A percentile compares a stretch with the other conserved stretches of the same genome.
Evolutionary conservation across 37 sponge, comb jelly and placozoan genomes (phyloP).

Genomic region (Lycopodina hypogea): DNA sequence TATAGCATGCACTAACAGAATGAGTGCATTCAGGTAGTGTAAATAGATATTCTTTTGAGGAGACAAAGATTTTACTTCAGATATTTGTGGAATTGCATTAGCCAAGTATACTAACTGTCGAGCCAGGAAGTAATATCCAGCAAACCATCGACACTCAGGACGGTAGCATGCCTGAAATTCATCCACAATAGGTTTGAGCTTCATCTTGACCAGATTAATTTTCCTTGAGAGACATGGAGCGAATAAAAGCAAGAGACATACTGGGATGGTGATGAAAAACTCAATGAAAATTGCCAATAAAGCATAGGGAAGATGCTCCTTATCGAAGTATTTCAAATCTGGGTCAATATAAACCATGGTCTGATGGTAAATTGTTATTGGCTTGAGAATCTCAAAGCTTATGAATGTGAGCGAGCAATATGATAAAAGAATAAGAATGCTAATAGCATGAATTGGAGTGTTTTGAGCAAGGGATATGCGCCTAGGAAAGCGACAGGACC

Average conservation of each 20-base stretch:
- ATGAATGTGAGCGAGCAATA: constrained; percentile 11
- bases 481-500: constrained; percentile 3
- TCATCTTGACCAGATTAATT: constrained; percentile 6
- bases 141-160: constrained; percentile 39
- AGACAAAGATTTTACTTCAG: neutral
- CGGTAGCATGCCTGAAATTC: constrained; percentile 55
- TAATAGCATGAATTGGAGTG: constrained; percentile 24
- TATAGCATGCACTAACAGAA: constrained; percentile 13
- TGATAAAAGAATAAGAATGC: constrained; percentile 18
- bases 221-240: constrained; percentile 28
- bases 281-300: constrained; percentile 35
- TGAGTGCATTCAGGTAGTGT: neutral
- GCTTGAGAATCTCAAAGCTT: constrained; percentile 16
- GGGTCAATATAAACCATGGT: neutral
- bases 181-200: constrained; percentile 40
- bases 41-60: neutral
- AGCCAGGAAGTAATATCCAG: constrained; percentile 40
- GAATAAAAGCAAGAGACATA: constrained; percentile 21
- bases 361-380: neutral
- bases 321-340: constrained; percentile 1
- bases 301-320: constrained; percentile 35
- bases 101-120: constrained; percentile 35
- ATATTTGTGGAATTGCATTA: neutral
- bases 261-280: constrained; percentile 15
- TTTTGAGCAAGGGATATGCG: constrained; percentile 13